phyloP scores from a whole-genome alignment of 2,888 invertebrate species.

The Galerucella pusilla region DNA sequence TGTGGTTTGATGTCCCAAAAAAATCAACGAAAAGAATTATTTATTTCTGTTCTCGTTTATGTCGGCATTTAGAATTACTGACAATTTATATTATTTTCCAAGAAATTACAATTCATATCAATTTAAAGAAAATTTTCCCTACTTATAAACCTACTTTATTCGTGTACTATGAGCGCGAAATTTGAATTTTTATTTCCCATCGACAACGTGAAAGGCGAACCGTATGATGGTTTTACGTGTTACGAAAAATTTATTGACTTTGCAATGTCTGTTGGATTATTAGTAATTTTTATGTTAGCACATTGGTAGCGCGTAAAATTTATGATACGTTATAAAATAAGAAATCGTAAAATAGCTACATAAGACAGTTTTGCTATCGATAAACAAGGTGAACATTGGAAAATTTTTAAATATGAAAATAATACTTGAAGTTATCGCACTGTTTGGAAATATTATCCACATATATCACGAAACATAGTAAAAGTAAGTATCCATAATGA shows the following conservation, averaged over 20 bases:
- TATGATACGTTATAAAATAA: not conserved
- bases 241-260: constrained; percentile 11
- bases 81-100: too few relatives aligned
- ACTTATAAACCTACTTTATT: not conserved
- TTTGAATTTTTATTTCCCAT: constrained; percentile 1
- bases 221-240: not conserved
- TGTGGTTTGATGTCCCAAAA: too few relatives aligned
- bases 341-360: not conserved
- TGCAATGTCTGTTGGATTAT: not conserved
- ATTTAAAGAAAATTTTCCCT: not conserved
- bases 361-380: not conserved
- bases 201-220: not conserved
- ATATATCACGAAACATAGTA: too few relatives aligned
- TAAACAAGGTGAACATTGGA: too few relatives aligned
- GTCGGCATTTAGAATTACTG: too few relatives aligned
- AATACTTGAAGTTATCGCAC: too few relatives aligned
- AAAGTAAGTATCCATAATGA: too few relatives aligned
- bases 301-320: not conserved
- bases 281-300: constrained; percentile 2
- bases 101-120: not conserved
- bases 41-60: too few relatives aligned
- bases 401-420: too few relatives aligned
- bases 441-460: too few relatives aligned
- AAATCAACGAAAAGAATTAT: too few relatives aligned
- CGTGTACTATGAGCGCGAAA: not conserved